phyloP scores from a whole-genome alignment of 2,888 invertebrate species.

The Cistogaster globosa region DNA sequence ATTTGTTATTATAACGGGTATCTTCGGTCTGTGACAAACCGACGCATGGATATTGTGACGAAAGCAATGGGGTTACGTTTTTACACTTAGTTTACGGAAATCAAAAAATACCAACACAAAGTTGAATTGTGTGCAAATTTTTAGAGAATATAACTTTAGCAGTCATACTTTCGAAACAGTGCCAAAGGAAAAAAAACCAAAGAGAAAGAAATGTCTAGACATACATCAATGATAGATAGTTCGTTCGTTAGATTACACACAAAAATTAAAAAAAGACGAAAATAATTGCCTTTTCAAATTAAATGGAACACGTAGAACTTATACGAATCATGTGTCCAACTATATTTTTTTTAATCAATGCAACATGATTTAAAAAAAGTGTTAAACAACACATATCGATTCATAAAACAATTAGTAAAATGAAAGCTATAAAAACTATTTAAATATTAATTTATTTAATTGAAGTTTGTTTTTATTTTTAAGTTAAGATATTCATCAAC shows the following conservation, averaged over 20 bases:
- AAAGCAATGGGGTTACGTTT: too few species aligned
- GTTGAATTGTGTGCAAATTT: constrained; percentile 10
- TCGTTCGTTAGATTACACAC: constrained; percentile 5
- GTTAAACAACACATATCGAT: constrained; percentile 39
- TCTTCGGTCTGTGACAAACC: too few species aligned
- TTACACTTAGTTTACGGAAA: too few species aligned
- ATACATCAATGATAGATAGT: constrained; percentile 21
- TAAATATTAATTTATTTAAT: constrained; percentile 38
- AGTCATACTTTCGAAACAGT: not conserved
- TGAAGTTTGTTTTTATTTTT: not conserved
- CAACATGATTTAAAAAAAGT: constrained; percentile 33
- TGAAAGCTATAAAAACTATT: constrained; percentile 49
- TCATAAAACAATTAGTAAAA: constrained; percentile 30
- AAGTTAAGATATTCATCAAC: constrained; percentile 14
- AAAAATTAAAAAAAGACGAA: constrained; percentile 19
- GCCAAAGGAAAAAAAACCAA: constrained; percentile 16
- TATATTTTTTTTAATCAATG: constrained; percentile 41
- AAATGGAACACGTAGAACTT: not conserved
- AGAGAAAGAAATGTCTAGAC: constrained; percentile 64
- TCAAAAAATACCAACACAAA: too few species aligned
- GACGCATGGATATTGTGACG: too few species aligned
- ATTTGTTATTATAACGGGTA: too few species aligned
- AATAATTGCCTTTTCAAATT: constrained; percentile 24
- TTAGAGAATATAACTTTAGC: constrained; percentile 24
- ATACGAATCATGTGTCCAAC: too few species aligned